Base-by-base conservation (phyloP, 2,113 vertebrate species). In the Megaleporinus macrocephalus region DNA sequence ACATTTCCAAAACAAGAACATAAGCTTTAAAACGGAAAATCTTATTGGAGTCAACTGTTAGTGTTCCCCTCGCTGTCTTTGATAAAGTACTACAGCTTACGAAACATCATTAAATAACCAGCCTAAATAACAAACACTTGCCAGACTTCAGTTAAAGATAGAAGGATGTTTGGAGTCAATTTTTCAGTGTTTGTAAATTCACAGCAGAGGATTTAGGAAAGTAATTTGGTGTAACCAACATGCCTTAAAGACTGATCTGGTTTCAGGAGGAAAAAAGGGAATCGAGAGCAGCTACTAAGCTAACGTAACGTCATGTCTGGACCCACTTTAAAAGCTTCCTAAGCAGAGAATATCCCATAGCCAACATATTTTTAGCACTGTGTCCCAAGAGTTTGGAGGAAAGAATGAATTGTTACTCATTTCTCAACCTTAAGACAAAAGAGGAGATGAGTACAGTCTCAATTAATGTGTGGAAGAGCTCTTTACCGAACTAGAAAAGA, bases 351-450 rank as follows among this genome's bases (percentile, higher is more conserved):
- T 59, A 36, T 4, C n/a, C 30, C 16, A 7, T 36, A 33, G n/a
- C 68, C 41, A 76, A 75, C 18, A 47, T 15, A 72, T 44, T 66
- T 66, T 82, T 76, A 74, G 29, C 55, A 57, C 69, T n/a, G 27
- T 73, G 30, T 59, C 66, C 79, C 55, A 22, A n/a, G n/a, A n/a
- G n/a, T n/a, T n/a, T n/a, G n/a, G n/a, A n/a, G 36, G 3, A 36
- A 36, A 36, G 36, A 36, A 4, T 36, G 7, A 36, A 36, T 36
- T 36, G 7, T 4, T 36, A 36, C 36, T n/a, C n/a, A 36, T 36
- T 36, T 36, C 7, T 36, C 3, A 36, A 36, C 3, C 3, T 36
- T 36, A 36, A 36, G 3, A 36, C 36, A 36, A 36, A 7, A 36
- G 36, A 36, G 36, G 36, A 4, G 36, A 36, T 36, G 36, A 4